phyloP scores from a whole-genome alignment of 2,888 invertebrate genomes.

The Ophraella communa region DNA sequence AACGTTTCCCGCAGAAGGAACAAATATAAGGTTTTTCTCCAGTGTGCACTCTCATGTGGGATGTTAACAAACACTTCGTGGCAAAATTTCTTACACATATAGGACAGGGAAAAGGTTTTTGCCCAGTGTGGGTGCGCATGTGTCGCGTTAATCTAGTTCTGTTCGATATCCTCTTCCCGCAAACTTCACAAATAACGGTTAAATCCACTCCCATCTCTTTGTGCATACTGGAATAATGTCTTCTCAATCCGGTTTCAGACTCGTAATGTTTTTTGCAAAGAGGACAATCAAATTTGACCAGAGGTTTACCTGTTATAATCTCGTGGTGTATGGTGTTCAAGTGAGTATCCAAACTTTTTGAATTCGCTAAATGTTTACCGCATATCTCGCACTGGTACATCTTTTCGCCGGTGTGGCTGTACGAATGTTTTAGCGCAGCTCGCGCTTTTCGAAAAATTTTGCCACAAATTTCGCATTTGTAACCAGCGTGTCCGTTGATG shows the following conservation, averaged over 20 bases:
- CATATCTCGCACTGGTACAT: slow-evolving; percentile 20
- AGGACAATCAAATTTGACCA: slow-evolving; percentile 57
- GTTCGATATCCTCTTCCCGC: slow-evolving; percentile 44
- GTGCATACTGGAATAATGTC: slow-evolving; percentile 54
- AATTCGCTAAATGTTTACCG: slow-evolving; percentile 29
- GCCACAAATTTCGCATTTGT: slow-evolving; percentile 51
- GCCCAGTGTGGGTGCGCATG: slow-evolving; percentile 62
- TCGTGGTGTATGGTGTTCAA: slow-evolving; percentile 61
- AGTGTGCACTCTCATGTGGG: slow-evolving; percentile 48
- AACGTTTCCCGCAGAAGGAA: slow-evolving; percentile 41
- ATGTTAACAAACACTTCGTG: slow-evolving; percentile 64
- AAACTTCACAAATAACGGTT: slow-evolving; percentile 52
- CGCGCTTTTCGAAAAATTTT: slow-evolving; percentile 50
- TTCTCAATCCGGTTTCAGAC: slow-evolving; percentile 50
- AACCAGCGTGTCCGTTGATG: slow-evolving; percentile 56
- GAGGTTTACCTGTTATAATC: slow-evolving; percentile 48
- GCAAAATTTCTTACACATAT: slow-evolving; percentile 62
- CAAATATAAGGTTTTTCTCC: slow-evolving; percentile 49
- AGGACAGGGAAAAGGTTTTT: slow-evolving; percentile 57
- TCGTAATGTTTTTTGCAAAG: slow-evolving; percentile 59
- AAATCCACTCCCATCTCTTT: slow-evolving; percentile 56
- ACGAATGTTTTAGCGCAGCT: slow-evolving; percentile 50
- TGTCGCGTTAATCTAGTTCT: slow-evolving; percentile 54
- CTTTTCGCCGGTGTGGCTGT: slow-evolving; percentile 49
- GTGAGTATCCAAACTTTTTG: slow-evolving; percentile 52